Evolutionary conservation across 2,888 invertebrate genomes (phyloP).

Genomic region (Thelaira solivaga): DNA sequence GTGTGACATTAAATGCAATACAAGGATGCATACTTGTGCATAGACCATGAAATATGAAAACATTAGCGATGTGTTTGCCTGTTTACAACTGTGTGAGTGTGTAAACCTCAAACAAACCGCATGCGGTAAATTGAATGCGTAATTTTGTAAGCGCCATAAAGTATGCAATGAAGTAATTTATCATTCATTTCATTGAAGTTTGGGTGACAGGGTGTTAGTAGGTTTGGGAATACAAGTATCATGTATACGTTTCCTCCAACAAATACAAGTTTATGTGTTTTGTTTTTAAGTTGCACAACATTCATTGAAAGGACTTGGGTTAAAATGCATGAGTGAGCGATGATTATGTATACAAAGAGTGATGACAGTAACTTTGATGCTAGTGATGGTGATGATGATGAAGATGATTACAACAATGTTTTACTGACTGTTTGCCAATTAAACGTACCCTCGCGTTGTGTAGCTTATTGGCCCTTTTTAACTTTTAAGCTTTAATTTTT

Average conservation of each 20-base stretch:
- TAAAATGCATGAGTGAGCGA: conserved; percentile 39
- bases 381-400: conserved; percentile 49
- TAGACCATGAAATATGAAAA: conserved; percentile 3
- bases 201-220: neutral
- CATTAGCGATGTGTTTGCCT: too few relatives aligned
- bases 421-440: conserved; percentile 61
- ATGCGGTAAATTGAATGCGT: conserved; percentile 62
- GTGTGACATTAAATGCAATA: conserved; percentile 42
- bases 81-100: neutral
- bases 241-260: too few relatives aligned
- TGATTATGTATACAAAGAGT: conserved; percentile 34
- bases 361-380: conserved; percentile 35
- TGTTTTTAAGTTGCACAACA: conserved; percentile 63
- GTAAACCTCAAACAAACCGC: conserved; percentile 34
- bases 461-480: conserved; percentile 71
- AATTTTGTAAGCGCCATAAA: conserved; percentile 63
- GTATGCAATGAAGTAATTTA: conserved; percentile 67
- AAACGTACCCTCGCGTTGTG: conserved; percentile 20
- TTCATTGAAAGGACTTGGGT: conserved; percentile 20
- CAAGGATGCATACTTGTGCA: conserved; percentile 38
- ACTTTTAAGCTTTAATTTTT: conserved; percentile 70
- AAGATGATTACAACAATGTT: too few relatives aligned
- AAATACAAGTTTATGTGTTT: too few relatives aligned
- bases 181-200: conserved; percentile 7
- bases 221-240: neutral